Evolutionary conservation across 1,140 invertebrate genomes (phyloP).

Genomic region (Drosophila suzukii): DNA sequence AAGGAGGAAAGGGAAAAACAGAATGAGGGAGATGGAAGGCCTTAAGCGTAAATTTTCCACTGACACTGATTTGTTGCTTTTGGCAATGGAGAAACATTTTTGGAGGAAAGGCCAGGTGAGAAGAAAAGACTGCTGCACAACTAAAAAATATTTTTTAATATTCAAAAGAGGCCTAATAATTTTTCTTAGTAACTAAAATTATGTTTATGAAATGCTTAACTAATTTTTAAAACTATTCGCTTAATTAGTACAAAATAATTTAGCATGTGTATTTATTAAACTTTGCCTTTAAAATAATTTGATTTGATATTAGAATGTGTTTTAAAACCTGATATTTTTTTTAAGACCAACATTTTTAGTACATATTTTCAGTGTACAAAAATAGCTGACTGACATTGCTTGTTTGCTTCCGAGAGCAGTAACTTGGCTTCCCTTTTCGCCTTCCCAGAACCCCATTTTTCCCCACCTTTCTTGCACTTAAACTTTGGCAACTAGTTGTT

Average conservation of each 20-base stretch:
- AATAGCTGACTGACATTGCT: constrained; percentile 43
- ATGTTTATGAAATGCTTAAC: no score
- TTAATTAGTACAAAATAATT: no score
- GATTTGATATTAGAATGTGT: background rate
- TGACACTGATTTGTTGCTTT: constrained; percentile 69
- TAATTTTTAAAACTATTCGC: no score
- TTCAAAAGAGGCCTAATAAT: background rate
- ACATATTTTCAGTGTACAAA: constrained; percentile 11
- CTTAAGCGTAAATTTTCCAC: constrained; percentile 55
- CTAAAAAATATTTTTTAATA: background rate
- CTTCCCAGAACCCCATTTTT: background rate
- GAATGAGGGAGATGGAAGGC: constrained; percentile 23
- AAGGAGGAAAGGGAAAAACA: background rate
- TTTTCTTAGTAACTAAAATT: background rate
- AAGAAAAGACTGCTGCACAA: background rate
- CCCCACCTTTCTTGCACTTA: constrained; percentile 40
- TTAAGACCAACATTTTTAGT: no score
- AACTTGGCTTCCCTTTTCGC: constrained; percentile 1
- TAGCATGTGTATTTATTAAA: no score
- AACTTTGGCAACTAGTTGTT: constrained; percentile 42
- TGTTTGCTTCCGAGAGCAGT: constrained; percentile 42
- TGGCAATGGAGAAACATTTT: background rate
- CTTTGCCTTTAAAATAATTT: no score
- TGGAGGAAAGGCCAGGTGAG: background rate
- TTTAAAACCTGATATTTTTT: background rate